phyloP scores from a whole-genome alignment of 2,113 vertebrate genomes.

The Microtus richardsoni region DNA sequence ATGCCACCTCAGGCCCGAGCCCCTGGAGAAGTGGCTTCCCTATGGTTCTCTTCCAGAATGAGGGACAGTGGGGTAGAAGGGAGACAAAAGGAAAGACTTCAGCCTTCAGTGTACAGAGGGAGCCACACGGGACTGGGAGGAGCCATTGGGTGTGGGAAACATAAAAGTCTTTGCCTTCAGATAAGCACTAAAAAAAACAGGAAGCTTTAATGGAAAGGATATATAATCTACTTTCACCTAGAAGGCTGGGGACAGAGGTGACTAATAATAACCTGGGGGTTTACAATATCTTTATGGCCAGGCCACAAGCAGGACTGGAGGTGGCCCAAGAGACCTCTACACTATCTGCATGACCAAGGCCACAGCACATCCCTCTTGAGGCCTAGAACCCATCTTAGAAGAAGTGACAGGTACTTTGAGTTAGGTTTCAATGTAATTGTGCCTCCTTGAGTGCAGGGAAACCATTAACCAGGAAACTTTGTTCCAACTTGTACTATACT shows the following conservation, averaged over 20 bases:
- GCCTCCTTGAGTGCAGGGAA: neutral
- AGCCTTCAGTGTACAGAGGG: neutral
- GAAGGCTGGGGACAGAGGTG: neutral
- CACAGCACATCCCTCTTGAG: neutral
- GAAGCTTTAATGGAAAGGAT: neutral
- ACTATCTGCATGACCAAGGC: neutral
- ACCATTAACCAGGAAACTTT: neutral
- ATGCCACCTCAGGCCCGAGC: rapidly evolving
- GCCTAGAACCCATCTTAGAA: neutral
- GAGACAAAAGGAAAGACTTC: neutral
- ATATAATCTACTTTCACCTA: no score
- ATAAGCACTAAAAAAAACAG: neutral
- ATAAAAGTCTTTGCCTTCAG: neutral
- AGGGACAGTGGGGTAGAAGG: rapidly evolving
- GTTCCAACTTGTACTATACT: neutral
- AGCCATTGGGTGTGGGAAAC: rapidly evolving
- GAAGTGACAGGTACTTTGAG: neutral
- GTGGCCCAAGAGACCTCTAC: neutral
- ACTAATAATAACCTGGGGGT: neutral
- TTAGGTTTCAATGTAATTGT: neutral
- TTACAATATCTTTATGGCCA: neutral
- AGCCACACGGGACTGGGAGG: rapidly evolving
- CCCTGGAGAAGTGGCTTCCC: rapidly evolving
- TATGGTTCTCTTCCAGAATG: neutral
- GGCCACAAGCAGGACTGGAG: neutral